These are phyloP conservation scores for Notechis scutatus DNA, from an alignment of 2,113 vertebrate species.

Conservation along the genomic window DNA sequence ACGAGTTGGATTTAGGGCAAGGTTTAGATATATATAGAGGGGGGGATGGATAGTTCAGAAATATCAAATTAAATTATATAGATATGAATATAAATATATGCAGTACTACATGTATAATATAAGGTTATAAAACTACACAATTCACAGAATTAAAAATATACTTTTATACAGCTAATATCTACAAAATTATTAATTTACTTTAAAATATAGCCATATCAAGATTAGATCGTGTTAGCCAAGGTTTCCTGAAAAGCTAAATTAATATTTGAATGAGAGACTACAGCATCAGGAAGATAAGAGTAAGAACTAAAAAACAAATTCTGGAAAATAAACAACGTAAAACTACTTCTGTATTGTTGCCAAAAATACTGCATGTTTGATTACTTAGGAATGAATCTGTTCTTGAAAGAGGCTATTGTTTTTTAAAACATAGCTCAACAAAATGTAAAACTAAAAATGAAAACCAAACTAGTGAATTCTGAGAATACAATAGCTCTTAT, in stretches of 20 bases:
- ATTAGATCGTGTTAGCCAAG: not conserved
- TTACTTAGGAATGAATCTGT: not conserved
- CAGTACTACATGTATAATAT: not conserved
- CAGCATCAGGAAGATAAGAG: not conserved
- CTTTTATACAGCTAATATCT: not conserved
- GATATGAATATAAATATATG: not conserved
- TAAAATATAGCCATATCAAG: not conserved
- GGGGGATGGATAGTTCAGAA: too few relatives aligned
- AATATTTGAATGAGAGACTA: not conserved
- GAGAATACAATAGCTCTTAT: not conserved
- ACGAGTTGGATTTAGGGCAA: not conserved
- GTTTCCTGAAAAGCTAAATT: not conserved
- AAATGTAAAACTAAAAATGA: not conserved
- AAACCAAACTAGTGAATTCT: not conserved
- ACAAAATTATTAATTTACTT: not conserved
- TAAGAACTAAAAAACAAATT: not conserved
- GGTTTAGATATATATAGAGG: not conserved
- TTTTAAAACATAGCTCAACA: not conserved
- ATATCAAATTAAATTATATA: too few relatives aligned
- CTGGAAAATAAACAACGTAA: not conserved
- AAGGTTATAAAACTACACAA: not conserved
- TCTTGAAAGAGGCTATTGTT: not conserved
- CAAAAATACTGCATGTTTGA: not conserved
- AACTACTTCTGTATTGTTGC: not conserved
- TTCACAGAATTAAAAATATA: not conserved